These are phyloP conservation scores for Salvelinus namaycush DNA, from an alignment of 2,113 vertebrate species.

Conservation along the genomic window DNA sequence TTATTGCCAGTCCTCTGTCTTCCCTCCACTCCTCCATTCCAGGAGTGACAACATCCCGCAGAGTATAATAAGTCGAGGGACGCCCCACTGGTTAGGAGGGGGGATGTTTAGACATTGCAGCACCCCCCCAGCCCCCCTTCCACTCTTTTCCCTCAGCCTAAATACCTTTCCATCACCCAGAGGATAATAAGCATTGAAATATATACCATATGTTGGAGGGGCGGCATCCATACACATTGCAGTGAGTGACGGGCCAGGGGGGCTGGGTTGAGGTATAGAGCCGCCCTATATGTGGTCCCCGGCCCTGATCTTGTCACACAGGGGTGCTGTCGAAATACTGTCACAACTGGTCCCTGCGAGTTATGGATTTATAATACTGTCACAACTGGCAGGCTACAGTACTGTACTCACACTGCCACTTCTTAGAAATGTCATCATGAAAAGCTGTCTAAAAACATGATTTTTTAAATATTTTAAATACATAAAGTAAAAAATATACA, in stretches of 20 bases:
- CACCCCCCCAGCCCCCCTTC: neutral
- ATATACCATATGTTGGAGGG: conserved; percentile 23
- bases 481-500: neutral
- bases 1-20: conserved; percentile 15
- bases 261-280: neutral
- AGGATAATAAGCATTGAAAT: conserved; percentile 40
- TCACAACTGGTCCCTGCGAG: neutral
- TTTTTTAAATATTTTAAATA: neutral
- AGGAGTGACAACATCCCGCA: conserved; percentile 44
- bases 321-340: conserved; percentile 11
- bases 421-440: neutral
- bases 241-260: conserved; percentile 7
- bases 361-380: too few species aligned
- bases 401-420: neutral
- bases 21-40: conserved; percentile 19
- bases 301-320: neutral
- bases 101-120: conserved; percentile 25
- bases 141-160: conserved; percentile 20
- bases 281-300: neutral
- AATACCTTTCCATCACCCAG: conserved; percentile 42
- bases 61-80: conserved; percentile 40
- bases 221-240: conserved; percentile 9
- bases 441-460: too few species aligned
- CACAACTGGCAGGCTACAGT: neutral
- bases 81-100: conserved; percentile 39